phyloP scores from a whole-genome alignment of 2,113 vertebrate species.

The Tragulus kanchil region DNA sequence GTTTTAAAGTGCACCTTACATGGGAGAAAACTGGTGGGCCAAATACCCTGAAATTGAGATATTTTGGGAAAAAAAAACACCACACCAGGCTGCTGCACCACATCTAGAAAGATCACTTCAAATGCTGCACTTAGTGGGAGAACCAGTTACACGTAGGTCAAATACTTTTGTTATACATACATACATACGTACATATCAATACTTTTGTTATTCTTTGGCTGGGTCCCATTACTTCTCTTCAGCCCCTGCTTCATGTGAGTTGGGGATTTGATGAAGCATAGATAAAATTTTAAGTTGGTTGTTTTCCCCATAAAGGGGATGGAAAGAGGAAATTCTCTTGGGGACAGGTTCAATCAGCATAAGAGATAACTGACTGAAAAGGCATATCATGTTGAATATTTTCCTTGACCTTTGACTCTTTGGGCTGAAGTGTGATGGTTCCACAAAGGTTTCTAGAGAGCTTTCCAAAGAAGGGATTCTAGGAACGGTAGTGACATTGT shows the following conservation, averaged over 20 bases:
- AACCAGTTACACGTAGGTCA: rapidly evolving
- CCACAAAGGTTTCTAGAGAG: background rate
- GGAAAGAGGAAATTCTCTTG: background rate
- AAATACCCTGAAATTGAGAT: background rate
- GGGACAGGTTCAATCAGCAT: background rate
- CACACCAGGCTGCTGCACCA: background rate
- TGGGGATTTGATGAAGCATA: background rate
- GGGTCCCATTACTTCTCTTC: background rate
- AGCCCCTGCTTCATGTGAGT: background rate
- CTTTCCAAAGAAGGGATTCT: background rate
- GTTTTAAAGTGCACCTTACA: background rate
- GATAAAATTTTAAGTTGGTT: background rate
- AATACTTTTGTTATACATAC: background rate
- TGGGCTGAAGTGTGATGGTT: background rate
- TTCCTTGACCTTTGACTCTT: background rate
- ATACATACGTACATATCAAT: no score
- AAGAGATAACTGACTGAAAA: background rate
- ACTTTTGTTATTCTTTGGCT: background rate
- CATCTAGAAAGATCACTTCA: background rate
- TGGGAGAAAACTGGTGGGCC: background rate
- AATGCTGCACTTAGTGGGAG: background rate
- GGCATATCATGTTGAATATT: background rate
- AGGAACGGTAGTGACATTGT: background rate
- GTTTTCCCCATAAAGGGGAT: background rate
- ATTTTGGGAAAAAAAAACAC: background rate